A percentile compares a stretch with the other conserved stretches of the same genome.
These are phyloP conservation scores for Ictalurus furcatus DNA, from an alignment of 2,113 vertebrate genomes.

Conservation along the genomic window DNA sequence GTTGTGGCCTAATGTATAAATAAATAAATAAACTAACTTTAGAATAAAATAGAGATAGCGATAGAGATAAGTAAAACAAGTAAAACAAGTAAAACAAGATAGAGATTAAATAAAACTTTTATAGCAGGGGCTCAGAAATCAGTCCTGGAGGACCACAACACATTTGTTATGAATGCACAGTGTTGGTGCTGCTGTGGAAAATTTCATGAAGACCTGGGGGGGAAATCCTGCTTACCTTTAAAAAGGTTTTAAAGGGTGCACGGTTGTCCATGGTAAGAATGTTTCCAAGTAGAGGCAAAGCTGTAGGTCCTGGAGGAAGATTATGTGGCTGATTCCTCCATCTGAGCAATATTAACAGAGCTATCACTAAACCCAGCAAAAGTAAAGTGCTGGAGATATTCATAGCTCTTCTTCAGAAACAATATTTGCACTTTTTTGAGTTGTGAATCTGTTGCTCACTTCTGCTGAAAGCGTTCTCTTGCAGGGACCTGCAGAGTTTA, in stretches of 20 bases:
- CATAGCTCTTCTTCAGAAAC: conserved; percentile 47
- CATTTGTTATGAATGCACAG: neutral
- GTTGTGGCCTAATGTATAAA: too few relatives aligned
- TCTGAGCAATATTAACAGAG: conserved; percentile 56
- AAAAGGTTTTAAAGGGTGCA: conserved; percentile 62
- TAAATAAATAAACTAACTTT: neutral
- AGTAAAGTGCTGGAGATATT: conserved; percentile 54
- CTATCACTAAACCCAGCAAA: conserved; percentile 52
- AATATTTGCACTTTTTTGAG: neutral
- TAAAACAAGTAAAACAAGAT: too few relatives aligned
- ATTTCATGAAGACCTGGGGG: too few relatives aligned
- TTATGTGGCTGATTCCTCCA: conserved; percentile 28
- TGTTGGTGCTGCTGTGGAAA: too few relatives aligned
- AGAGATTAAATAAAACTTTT: too few relatives aligned
- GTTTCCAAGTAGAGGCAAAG: conserved; percentile 69
- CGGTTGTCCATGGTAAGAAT: conserved; percentile 61
- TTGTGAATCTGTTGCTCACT: neutral
- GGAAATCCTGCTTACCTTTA: conserved; percentile 57
- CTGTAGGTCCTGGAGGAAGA: conserved; percentile 66
- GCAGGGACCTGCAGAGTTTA: neutral
- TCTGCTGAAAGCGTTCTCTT: neutral
- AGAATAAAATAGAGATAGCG: too few relatives aligned
- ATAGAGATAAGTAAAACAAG: too few relatives aligned
- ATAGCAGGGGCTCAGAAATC: too few relatives aligned
- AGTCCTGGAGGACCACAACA: too few relatives aligned